phyloP scores from a whole-genome alignment of 2,888 invertebrate genomes.

The Tholera decimalis region DNA sequence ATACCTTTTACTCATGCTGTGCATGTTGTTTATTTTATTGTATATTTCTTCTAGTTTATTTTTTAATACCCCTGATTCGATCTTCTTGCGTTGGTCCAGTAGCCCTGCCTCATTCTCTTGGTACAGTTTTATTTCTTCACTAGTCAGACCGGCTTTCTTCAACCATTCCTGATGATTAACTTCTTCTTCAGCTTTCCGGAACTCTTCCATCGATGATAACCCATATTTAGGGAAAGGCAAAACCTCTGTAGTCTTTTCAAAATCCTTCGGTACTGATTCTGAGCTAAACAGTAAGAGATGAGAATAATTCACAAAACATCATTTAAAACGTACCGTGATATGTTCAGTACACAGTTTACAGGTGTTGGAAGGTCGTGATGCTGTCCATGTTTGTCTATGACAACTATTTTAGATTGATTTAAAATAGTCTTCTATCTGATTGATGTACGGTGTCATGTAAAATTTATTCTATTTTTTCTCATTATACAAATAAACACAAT shows the following conservation, averaged over 20 bases:
- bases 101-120: conserved; percentile 84
- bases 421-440: too few relatives aligned
- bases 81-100: conserved; percentile 75
- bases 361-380: too few relatives aligned
- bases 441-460: too few relatives aligned
- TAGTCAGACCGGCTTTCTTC: conserved; percentile 85
- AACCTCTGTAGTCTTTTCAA: conserved; percentile 83
- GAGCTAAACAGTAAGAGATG: conserved; percentile 72
- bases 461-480: too few relatives aligned
- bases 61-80: conserved; percentile 79
- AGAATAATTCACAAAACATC: background rate
- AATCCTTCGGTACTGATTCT: conserved; percentile 82
- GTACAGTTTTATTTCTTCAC: conserved; percentile 89
- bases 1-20: conserved; percentile 73
- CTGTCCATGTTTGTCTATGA: too few relatives aligned
- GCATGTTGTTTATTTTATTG: conserved; percentile 77
- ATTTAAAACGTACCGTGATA: background rate
- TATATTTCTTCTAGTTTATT: conserved; percentile 77
- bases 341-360: too few relatives aligned
- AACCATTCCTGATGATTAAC: conserved; percentile 84
- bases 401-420: too few relatives aligned
- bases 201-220: conserved; percentile 83
- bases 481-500: too few relatives aligned
- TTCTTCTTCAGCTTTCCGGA: conserved; percentile 81
- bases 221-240: conserved; percentile 86